Evolutionary conservation across 2,113 vertebrate species (phyloP).

Genomic region (Gulo gulo): DNA sequence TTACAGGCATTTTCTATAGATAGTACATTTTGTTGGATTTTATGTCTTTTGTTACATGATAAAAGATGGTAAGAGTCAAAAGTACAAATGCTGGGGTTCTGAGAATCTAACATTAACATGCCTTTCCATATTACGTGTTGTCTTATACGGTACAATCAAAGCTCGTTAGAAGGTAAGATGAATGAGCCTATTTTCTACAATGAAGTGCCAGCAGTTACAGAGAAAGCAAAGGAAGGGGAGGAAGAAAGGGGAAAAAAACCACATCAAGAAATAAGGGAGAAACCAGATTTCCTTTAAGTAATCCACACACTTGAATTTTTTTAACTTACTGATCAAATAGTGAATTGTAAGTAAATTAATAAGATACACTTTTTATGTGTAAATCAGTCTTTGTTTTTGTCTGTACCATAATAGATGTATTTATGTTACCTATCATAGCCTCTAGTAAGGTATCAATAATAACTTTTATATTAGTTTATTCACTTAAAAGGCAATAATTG

Average conservation of each 20-base stretch:
- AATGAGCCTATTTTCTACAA: conserved; percentile 69
- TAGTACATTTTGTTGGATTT: conserved; percentile 70
- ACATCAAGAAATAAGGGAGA: conserved; percentile 15
- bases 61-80: conserved; percentile 73
- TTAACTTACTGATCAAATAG: neutral
- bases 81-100: conserved; percentile 73
- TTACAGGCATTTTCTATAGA: conserved; percentile 73
- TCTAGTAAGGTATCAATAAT: neutral
- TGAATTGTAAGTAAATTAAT: neutral
- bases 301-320: neutral
- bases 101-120: conserved; percentile 67
- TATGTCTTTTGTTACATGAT: conserved; percentile 75
- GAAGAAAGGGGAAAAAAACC: neutral
- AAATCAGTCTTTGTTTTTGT: neutral
- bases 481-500: neutral
- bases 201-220: conserved; percentile 49
- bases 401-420: neutral
- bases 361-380: neutral
- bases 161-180: conserved; percentile 74
- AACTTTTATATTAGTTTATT: neutral
- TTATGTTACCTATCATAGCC: neutral
- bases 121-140: conserved; percentile 68
- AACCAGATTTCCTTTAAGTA: neutral
- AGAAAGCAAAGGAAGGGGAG: neutral
- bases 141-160: conserved; percentile 73